These are phyloP conservation scores for Protomyctophum bolini DNA, from an alignment of 2,113 vertebrate genomes.

Conservation along the genomic window DNA sequence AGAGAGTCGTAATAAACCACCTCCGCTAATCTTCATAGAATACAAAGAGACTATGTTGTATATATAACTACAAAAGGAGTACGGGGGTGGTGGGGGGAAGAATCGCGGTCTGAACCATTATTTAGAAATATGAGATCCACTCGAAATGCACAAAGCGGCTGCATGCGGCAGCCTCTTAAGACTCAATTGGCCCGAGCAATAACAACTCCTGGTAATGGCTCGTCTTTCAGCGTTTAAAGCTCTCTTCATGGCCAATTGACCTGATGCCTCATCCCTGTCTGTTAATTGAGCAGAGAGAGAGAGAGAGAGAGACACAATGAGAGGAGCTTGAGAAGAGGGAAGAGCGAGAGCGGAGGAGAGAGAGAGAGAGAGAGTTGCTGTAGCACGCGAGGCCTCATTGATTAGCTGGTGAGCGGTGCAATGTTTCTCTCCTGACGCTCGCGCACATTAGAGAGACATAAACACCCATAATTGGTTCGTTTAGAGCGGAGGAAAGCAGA, in stretches of 20 bases:
- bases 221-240: conserved; percentile 63
- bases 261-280: conserved; percentile 68
- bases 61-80: background rate
- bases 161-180: conserved; percentile 6
- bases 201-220: conserved; percentile 51
- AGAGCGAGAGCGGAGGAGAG: conserved; percentile 1
- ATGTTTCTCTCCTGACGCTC: conserved; percentile 76
- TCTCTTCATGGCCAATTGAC: conserved; percentile 80
- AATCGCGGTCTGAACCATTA: conserved; percentile 9
- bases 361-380: conserved; percentile 38
- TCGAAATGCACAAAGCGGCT: conserved; percentile 13
- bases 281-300: conserved; percentile 73
- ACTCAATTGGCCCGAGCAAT: conserved; percentile 31
- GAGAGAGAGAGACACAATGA: conserved; percentile 9
- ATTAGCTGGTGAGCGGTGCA: conserved; percentile 74
- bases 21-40: background rate
- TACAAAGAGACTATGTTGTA: too few relatives aligned
- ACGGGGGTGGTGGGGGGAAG: background rate
- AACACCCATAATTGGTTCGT: conserved; percentile 80
- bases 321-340: conserved; percentile 11
- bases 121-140: conserved; percentile 11
- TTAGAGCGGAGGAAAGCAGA: conserved; percentile 58
- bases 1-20: background rate
- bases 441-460: conserved; percentile 75
- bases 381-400: conserved; percentile 73